A percentile compares a stretch with the other conserved stretches of the same genome.
Conservation (phyloP, 2,888 invertebrate genomes). For the Empis livida region DNA sequence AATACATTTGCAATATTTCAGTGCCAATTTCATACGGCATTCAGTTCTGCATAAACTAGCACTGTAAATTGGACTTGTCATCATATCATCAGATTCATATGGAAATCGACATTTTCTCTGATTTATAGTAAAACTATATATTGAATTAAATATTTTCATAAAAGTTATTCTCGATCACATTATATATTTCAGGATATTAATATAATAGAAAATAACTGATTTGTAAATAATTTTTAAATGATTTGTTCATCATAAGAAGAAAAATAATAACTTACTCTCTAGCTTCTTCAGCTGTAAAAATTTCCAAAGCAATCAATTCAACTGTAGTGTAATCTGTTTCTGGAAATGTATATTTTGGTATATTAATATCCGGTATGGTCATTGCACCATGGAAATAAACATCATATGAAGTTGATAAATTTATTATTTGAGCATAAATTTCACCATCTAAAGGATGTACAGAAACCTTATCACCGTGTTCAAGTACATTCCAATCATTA, state of each 20-base stretch:
- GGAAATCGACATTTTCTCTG: constrained; percentile 57
- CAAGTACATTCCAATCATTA: constrained; percentile 42
- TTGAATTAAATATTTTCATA: too few relatives aligned
- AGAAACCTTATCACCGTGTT: constrained; percentile 35
- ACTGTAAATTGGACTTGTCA: constrained; percentile 54
- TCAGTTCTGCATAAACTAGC: constrained; percentile 57
- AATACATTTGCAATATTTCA: constrained; percentile 51
- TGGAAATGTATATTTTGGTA: constrained; percentile 40
- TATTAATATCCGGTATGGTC: constrained; percentile 54
- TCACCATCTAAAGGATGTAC: constrained; percentile 62
- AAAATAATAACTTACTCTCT: constrained; percentile 33
- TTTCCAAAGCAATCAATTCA: constrained; percentile 45
- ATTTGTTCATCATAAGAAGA: too few relatives aligned
- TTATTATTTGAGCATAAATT: constrained; percentile 60
- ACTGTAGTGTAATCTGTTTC: constrained; percentile 45
- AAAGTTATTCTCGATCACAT: too few relatives aligned
- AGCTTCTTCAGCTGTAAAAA: constrained; percentile 44
- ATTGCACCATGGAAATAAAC: constrained; percentile 54
- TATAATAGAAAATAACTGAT: too few relatives aligned
- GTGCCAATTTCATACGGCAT: constrained; percentile 49
- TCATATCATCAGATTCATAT: constrained; percentile 49
- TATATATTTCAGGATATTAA: too few relatives aligned
- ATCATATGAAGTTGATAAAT: constrained; percentile 51
- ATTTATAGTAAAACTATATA: constrained; percentile 41
- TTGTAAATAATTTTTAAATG: too few relatives aligned